phyloP scores from a whole-genome alignment of 2,797 vertebrate genomes.

The Agapornis canus region DNA sequence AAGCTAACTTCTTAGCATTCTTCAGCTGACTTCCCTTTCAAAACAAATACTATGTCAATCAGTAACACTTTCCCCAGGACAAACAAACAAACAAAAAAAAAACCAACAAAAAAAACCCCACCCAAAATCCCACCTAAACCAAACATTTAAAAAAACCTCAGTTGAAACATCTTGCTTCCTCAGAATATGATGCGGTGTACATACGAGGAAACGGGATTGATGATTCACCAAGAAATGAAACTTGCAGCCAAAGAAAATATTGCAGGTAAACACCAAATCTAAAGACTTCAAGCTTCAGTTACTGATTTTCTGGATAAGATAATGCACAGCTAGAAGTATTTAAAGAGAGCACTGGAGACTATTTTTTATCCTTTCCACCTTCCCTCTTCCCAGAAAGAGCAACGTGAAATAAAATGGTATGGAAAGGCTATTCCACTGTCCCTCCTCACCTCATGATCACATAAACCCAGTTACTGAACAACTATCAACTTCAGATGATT shows the following conservation, averaged over 20 bases:
- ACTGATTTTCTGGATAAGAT: neutral
- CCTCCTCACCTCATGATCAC: neutral
- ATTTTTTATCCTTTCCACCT: neutral
- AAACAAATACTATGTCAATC: neutral
- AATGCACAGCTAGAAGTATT: neutral
- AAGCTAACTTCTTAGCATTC: neutral
- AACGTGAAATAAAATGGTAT: accelerated
- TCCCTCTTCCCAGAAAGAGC: neutral
- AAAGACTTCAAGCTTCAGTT: neutral
- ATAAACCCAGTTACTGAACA: neutral
- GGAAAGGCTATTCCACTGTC: neutral
- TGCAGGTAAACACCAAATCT: neutral
- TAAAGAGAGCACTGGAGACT: neutral
- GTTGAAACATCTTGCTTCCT: accelerated
- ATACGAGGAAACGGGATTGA: neutral
- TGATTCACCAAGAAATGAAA: neutral
- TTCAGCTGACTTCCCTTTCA: neutral
- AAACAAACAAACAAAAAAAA: neutral
- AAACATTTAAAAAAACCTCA: neutral
- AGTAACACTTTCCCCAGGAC: neutral
- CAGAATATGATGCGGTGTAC: neutral
- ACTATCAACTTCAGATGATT: neutral
- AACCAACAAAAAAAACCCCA: neutral
- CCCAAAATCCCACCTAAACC: neutral
- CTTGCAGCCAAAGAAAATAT: neutral